Conservation (phyloP, 2,888 invertebrate genomes). For the Cephalotes varians region DNA sequence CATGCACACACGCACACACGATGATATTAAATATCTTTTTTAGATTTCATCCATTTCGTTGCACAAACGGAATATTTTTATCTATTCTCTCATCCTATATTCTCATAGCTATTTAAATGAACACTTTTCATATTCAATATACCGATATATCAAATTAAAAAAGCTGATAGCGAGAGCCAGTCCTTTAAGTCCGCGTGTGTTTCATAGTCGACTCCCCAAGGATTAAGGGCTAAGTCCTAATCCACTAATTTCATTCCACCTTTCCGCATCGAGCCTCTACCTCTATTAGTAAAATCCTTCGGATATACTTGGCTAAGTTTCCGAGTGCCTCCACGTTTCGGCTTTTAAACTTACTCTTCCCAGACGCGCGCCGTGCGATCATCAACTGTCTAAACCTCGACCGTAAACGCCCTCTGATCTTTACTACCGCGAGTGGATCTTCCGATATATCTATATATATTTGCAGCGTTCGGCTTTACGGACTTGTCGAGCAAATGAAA, state of each 20-base stretch:
- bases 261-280: constrained; percentile 7
- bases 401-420: constrained; percentile 62
- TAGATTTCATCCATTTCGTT: not conserved
- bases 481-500: constrained; percentile 80
- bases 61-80: not conserved
- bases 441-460: constrained; percentile 39
- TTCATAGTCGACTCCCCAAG: not conserved
- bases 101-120: not conserved
- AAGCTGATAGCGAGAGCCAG: not conserved
- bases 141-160: not conserved
- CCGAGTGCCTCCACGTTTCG: not conserved
- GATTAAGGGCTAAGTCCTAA: constrained; percentile 39
- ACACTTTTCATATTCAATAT: constrained; percentile 13
- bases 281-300: constrained; percentile 9
- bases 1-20: too few species aligned
- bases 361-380: constrained; percentile 18
- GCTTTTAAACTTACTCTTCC: constrained; percentile 11
- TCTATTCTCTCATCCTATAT: not conserved
- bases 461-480: constrained; percentile 70
- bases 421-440: constrained; percentile 50
- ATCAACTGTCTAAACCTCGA: not conserved
- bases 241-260: constrained; percentile 39
- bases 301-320: constrained; percentile 11
- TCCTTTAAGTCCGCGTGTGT: constrained; percentile 6
- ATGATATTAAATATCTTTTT: not conserved